Base-by-base conservation (phyloP, 2,888 invertebrate genomes). In the Daptonema setosum region DNA sequence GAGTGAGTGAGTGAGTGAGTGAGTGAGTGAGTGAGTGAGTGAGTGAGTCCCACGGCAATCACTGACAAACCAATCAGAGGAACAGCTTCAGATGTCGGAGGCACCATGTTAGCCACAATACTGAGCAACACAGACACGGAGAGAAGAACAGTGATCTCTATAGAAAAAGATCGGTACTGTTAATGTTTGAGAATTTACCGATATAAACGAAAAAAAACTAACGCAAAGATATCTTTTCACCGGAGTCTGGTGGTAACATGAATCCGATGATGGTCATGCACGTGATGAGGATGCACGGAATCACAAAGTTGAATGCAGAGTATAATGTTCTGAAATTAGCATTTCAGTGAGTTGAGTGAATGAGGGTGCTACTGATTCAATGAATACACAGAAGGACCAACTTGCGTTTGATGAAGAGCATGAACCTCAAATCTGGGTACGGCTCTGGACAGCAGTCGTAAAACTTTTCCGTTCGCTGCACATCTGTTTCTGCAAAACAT, bases 261-360 rank as follows among this genome's bases (percentile, higher is more conserved):
- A 97, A 97, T 66, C 91, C 90, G 67, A 97, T 80, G 66, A 97
- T 81, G 62, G 95, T 90, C 91, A 97, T 91, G 65, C 91, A 88
- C 67, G 93, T 88, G 72, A 97, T 93, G 73, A 95, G 81, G 70
- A 95, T 88, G 75, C 93, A 93, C 64, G 95, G 95, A 72, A 95
- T 88, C 75, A 95, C 93, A 72, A 95, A 81, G 78, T 97, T 97
- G 81, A 95, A 93, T 79, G 93, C 91, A 78, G 95, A 95, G 80
- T 93, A 95, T 65, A 97, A 81, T 60, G 93, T 93, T 72, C 93
- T 82, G n/a, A n/a, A n/a, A n/a, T n/a, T n/a, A n/a, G n/a, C 70
- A 95, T 81, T 68, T 91, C 81, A 74, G 95, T 88, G 74, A 86
- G 85, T n/a, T n/a, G n/a, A n/a, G n/a, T n/a, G n/a, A n/a, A n/a